Percentiles rank a stretch among this genome's conserved stretches.
Conservation (phyloP, 2,888 invertebrate genomes). For the Leptogaster cylindrica region DNA sequence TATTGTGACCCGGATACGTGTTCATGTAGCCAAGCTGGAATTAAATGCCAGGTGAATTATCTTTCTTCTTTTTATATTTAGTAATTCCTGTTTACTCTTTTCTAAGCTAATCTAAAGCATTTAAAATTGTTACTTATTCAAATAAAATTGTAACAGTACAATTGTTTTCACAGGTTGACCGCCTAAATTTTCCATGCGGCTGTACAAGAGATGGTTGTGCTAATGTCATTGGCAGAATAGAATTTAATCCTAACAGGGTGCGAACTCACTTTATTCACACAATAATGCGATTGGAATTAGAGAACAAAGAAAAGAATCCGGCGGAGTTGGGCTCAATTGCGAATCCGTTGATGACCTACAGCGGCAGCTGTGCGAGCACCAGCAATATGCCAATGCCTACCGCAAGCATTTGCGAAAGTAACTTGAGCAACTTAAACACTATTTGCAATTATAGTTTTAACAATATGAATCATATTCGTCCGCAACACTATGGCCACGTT, state of each 20-base stretch:
- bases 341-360: conserved; percentile 7
- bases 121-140: too few relatives aligned
- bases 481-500: conserved; percentile 25
- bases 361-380: neutral
- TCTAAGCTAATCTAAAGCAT: too few relatives aligned
- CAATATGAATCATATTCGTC: conserved; percentile 39
- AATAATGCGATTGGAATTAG: conserved; percentile 88
- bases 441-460: conserved; percentile 41
- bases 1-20: conserved; percentile 96
- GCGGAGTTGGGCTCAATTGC: conserved; percentile 19
- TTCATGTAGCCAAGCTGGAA: conserved; percentile 91
- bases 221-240: conserved; percentile 90
- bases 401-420: neutral
- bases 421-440: conserved; percentile 27
- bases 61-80: neutral
- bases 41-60: conserved; percentile 82
- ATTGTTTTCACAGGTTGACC: conserved; percentile 72
- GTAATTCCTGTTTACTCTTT: neutral
- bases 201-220: conserved; percentile 94
- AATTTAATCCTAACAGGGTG: conserved; percentile 94
- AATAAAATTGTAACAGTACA: neutral
- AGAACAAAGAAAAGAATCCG: conserved; percentile 75
- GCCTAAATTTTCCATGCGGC: conserved; percentile 95
- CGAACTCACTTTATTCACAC: conserved; percentile 97
- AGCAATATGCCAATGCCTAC: conserved; percentile 3